phyloP scores from a whole-genome alignment of 2,797 vertebrate genomes.

The Anabacerthia variegaticeps region DNA sequence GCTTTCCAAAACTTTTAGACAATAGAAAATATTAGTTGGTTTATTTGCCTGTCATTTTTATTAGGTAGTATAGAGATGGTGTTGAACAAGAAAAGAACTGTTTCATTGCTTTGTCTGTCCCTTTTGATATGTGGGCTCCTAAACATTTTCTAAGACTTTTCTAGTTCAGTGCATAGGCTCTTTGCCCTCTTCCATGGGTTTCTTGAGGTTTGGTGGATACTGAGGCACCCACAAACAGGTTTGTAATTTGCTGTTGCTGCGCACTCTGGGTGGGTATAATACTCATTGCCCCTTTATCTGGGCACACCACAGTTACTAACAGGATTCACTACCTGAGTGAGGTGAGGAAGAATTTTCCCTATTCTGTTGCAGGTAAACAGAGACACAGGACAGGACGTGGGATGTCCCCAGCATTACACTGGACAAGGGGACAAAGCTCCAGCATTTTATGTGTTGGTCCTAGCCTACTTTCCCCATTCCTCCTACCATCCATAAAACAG shows the following conservation, averaged over 20 bases:
- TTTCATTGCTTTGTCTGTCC: background rate
- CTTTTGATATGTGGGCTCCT: background rate
- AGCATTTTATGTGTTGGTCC: background rate
- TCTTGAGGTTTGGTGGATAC: background rate
- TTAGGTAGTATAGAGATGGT: background rate
- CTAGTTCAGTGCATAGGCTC: background rate
- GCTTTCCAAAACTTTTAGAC: background rate
- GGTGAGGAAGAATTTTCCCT: background rate
- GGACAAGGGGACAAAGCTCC: background rate
- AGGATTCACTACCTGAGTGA: background rate
- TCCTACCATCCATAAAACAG: background rate
- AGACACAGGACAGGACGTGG: background rate
- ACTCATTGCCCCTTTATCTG: background rate
- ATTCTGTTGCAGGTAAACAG: background rate
- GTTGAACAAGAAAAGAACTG: background rate
- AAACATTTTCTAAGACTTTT: background rate
- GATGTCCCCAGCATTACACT: background rate
- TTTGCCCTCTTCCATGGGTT: background rate
- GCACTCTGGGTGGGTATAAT: background rate
- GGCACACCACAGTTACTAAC: background rate
- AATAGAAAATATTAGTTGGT: background rate
- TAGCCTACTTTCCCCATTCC: background rate
- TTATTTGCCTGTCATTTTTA: background rate
- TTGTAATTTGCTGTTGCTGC: background rate
- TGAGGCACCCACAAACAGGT: background rate